phyloP scores from a whole-genome alignment of 2,797 vertebrate genomes.

The Lemur catta region DNA sequence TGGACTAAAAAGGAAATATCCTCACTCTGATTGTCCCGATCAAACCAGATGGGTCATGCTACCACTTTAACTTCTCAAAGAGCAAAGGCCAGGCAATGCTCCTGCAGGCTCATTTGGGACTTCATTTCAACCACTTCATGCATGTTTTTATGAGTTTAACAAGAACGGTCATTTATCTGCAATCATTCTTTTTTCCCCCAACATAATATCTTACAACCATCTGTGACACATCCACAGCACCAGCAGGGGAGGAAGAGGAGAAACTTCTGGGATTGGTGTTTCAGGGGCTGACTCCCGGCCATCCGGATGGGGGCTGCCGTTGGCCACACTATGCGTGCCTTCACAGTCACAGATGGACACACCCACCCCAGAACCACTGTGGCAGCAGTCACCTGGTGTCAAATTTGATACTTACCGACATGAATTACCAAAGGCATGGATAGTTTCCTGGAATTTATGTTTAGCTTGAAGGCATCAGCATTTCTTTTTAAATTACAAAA shows the following conservation, averaged over 20 bases:
- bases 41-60: not conserved
- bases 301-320: no score
- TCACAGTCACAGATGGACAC: not conserved
- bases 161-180: not conserved
- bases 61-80: not conserved
- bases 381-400: not conserved
- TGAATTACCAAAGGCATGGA: not conserved
- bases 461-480: not conserved
- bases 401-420: not conserved
- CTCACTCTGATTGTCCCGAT: not conserved
- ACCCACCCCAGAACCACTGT: rapidly evolving
- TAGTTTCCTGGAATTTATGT: not conserved
- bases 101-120: not conserved
- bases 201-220: conserved; percentile 27
- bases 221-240: not conserved
- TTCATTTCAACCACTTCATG: not conserved
- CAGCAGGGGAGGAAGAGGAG: not conserved
- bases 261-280: not conserved
- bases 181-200: not conserved
- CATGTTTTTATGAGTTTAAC: conserved; percentile 29
- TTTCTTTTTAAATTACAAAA: not conserved
- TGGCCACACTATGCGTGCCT: rapidly evolving
- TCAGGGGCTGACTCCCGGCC: not conserved
- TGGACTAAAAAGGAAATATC: not conserved
- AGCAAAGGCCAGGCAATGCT: not conserved